These are phyloP conservation scores for Globodera ellingtonae DNA, from an alignment of 1,140 invertebrate genomes.

Conservation along the genomic window DNA sequence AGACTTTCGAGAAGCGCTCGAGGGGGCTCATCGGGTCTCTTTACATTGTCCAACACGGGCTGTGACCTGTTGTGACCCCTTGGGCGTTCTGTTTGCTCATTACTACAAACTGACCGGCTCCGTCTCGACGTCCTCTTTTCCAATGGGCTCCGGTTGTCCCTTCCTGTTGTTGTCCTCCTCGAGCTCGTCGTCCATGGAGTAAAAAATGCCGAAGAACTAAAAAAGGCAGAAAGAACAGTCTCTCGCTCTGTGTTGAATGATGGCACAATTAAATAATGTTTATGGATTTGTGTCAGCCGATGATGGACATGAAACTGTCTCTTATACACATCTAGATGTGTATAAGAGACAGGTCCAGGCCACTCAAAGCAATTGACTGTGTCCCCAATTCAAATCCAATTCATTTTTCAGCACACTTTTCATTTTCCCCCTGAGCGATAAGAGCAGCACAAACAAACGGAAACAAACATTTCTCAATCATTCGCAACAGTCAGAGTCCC, in stretches of 20 bases:
- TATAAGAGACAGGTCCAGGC: too few species aligned
- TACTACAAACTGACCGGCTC: not conserved
- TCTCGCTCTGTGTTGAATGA: too few species aligned
- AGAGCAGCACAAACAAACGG: not conserved
- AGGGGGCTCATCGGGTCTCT: too few species aligned
- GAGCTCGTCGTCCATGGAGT: not conserved
- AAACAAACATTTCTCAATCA: not conserved
- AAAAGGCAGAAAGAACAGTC: not conserved
- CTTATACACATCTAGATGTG: too few species aligned
- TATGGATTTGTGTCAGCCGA: not conserved
- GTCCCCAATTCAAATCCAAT: too few species aligned
- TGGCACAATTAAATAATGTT: too few species aligned
- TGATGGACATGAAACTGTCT: not conserved
- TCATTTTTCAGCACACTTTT: not conserved
- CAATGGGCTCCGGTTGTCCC: not conserved
- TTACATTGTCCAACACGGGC: too few species aligned
- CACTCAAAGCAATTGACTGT: too few species aligned
- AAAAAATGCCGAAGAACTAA: slow-evolving; percentile 3
- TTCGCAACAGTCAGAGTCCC: too few species aligned
- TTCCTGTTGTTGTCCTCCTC: not conserved
- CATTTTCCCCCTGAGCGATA: not conserved
- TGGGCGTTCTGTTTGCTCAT: not conserved
- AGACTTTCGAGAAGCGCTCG: too few species aligned
- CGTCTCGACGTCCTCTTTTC: not conserved
- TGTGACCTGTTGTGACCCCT: too few species aligned